Evolutionary conservation across 2,113 vertebrate species (phyloP), one percentile per base, ranked within the genome.

Genomic region (Barnardius zonarius): DNA sequence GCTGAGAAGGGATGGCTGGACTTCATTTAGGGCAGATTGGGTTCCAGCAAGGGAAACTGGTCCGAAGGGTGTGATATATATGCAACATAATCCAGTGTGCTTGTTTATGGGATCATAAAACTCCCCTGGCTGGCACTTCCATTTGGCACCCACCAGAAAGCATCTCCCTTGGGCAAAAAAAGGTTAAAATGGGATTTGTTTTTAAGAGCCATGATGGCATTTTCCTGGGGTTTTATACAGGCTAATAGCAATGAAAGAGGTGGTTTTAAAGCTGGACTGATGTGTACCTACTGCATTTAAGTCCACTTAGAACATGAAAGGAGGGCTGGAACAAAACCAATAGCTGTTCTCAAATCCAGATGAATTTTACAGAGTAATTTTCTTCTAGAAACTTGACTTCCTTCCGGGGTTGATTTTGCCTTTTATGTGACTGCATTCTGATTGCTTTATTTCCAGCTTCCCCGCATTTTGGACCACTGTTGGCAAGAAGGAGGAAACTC

Each of bases 291-390:
- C 43, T 75, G 31, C 12, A 6, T 82, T 88, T 83, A 90, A 82
- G 78, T 54, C 48, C 48, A 76, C 66, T 91, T 75, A 87, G 41
- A 92, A 52, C 59, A 74, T 77, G 54, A 91, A 96, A 91, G 70
- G 49, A 66, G 18, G 5, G 5, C 16, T 52, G 54, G 48, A 93
- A 92, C 63, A 70, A 89, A 92, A 92, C 39, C 44, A 52, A 1
- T 49, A 86, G 61, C n/a, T 84, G 9, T 85, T 95, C 68, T 91
- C 39, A 92, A 91, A 89, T 77, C 46, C 91, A 94, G 54, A 85
- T 87, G 67, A 92, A 20, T 83, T 97, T 95, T 93, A 86, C 80
- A 89, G 66, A 73, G 76, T 79, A 52, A 79, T 94, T 97, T 95
- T 88, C 54, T 92, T 92, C 74, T 61, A 91, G 92, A 87, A 89